phyloP scores from a whole-genome alignment of 2,888 invertebrate genomes.

The Notodonta ziczac region DNA sequence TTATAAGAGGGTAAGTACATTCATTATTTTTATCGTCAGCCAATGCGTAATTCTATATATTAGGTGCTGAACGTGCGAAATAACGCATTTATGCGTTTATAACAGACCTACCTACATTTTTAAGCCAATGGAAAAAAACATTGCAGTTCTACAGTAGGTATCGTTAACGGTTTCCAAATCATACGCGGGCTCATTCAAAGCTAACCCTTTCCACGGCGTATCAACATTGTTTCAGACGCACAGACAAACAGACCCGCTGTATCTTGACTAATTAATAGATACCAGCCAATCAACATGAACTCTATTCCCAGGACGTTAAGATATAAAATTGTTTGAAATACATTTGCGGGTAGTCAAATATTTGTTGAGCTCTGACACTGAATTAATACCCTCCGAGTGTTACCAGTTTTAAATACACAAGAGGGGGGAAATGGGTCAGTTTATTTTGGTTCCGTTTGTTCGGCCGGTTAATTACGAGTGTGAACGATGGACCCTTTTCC shows the following conservation, averaged over 20 bases:
- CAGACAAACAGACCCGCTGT: conserved; percentile 70
- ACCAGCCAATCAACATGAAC: conserved; percentile 14
- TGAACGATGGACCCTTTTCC: conserved; percentile 71
- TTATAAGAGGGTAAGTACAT: no score
- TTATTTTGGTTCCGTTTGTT: conserved; percentile 64
- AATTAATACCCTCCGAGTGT: conserved; percentile 40
- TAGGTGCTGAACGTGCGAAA: no score
- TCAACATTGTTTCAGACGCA: conserved; percentile 76
- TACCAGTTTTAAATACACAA: conserved; percentile 24
- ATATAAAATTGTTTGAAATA: conserved; percentile 26
- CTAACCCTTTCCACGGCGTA: conserved; percentile 64
- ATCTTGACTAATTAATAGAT: conserved; percentile 69
- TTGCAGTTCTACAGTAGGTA: no score
- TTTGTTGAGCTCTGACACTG: conserved; percentile 52
- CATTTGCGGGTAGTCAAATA: conserved; percentile 40
- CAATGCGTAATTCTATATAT: no score
- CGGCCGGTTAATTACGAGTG: conserved; percentile 76
- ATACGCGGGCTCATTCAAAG: conserved; percentile 50
- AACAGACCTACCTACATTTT: no score
- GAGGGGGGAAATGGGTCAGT: conserved; percentile 43
- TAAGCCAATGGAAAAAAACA: no score
- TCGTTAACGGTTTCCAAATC: conserved; percentile 45
- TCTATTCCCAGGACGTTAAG: conserved; percentile 36
- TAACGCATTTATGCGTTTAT: no score
- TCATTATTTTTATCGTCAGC: no score